phyloP scores from a whole-genome alignment of 2,888 invertebrate genomes.

The Nasonia oneida region DNA sequence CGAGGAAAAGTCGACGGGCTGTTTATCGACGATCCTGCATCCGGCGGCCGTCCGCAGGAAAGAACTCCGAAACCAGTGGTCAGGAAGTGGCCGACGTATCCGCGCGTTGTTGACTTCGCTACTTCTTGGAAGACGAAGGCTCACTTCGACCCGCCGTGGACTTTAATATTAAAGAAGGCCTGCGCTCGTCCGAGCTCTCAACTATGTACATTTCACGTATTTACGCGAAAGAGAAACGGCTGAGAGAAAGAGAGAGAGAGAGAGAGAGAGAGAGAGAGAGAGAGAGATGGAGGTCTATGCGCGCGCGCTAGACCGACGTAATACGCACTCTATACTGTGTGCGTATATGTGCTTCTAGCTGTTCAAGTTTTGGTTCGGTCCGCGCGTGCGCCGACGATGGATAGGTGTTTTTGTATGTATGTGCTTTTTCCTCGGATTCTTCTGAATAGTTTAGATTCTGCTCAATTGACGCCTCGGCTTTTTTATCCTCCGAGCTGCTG shows the following conservation, averaged over 20 bases:
- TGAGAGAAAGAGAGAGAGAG: neutral
- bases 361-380: no score
- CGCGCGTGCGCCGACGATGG: neutral
- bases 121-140: neutral
- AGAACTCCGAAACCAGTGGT: neutral
- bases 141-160: conserved; percentile 9
- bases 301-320: neutral
- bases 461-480: neutral
- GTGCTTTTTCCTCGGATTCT: neutral
- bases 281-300: neutral
- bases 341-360: neutral
- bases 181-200: neutral
- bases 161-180: conserved; percentile 5
- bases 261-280: neutral
- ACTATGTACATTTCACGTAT: conserved; percentile 11
- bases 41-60: no score
- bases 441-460: neutral
- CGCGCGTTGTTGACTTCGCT: neutral
- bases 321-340: neutral
- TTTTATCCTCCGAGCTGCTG: neutral
- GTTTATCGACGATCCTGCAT: neutral
- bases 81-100: neutral
- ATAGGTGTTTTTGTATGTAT: no score
- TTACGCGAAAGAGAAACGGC: neutral
- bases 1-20: neutral